phyloP scores from a whole-genome alignment of 2,888 invertebrate genomes.

The Spatulosminthurus flaviceps region DNA sequence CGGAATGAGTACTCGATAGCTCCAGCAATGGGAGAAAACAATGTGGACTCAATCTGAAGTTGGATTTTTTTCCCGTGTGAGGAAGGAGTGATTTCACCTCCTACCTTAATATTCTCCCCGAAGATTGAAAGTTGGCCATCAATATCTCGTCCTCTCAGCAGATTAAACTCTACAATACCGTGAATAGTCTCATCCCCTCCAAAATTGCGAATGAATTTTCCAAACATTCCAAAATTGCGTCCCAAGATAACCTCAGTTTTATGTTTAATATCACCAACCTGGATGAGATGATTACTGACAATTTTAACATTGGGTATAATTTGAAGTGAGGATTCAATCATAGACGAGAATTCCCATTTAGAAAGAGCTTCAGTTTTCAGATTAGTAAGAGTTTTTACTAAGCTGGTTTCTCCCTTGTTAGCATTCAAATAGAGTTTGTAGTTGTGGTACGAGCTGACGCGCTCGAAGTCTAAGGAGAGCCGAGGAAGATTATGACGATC shows the following conservation, averaged over 20 bases:
- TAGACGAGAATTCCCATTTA: slow-evolving; percentile 37
- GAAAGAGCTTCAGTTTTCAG: slow-evolving; percentile 1
- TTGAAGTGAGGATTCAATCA: slow-evolving; percentile 30
- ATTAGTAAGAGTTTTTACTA: slow-evolving; percentile 31
- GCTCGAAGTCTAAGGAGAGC: slow-evolving; percentile 38
- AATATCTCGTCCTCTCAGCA: slow-evolving; percentile 24
- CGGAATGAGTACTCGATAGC: neutral
- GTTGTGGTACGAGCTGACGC: neutral
- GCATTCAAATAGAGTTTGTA: slow-evolving; percentile 9
- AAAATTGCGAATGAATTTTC: neutral
- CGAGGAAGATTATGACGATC: slow-evolving; percentile 33
- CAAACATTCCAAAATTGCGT: neutral
- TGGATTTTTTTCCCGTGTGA: neutral
- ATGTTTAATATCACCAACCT: slow-evolving; percentile 27
- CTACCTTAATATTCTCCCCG: slow-evolving; percentile 14
- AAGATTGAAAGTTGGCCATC: neutral
- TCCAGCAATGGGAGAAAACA: neutral
- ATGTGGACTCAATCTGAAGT: neutral
- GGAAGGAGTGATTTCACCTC: neutral
- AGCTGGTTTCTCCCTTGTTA: slow-evolving; percentile 19
- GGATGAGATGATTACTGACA: slow-evolving; percentile 19
- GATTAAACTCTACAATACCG: slow-evolving; percentile 19
- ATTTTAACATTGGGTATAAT: slow-evolving; percentile 37
- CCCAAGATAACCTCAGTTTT: slow-evolving; percentile 12
- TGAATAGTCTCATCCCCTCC: slow-evolving; percentile 10